Percentiles rank a stretch among this genome's conserved stretches.
Evolutionary conservation across 1,140 invertebrate species (phyloP).

Genomic region (Amyelois transitella): DNA sequence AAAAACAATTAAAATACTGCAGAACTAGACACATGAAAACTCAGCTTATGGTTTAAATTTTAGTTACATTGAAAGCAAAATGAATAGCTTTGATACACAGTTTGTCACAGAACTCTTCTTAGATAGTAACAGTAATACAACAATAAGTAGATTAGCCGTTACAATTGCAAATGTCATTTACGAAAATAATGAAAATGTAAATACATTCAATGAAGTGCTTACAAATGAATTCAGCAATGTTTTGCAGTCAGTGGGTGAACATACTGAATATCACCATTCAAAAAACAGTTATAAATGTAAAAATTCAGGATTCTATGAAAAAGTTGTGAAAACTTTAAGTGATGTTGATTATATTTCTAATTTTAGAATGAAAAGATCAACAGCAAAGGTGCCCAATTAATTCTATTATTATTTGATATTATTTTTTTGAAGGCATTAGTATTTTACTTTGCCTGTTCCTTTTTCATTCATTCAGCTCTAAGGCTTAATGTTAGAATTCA

Average conservation of each 20-base stretch:
- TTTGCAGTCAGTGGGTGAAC: neutral
- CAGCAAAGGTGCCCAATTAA: constrained; percentile 41
- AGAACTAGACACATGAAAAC: too few relatives aligned
- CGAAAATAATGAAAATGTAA: constrained; percentile 52
- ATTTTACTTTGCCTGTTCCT: neutral
- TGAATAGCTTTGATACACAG: constrained; percentile 43
- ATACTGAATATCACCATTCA: neutral
- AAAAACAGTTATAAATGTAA: neutral
- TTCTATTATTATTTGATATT: neutral
- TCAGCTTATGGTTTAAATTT: too few relatives aligned
- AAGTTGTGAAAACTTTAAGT: constrained; percentile 33
- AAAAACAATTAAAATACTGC: too few relatives aligned
- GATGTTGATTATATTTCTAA: constrained; percentile 44
- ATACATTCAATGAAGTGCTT: constrained; percentile 28
- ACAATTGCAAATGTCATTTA: constrained; percentile 51
- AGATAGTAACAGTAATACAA: constrained; percentile 49
- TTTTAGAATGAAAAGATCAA: constrained; percentile 53
- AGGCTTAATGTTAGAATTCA: too few relatives aligned
- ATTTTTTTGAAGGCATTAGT: neutral
- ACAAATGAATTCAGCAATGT: constrained; percentile 31
- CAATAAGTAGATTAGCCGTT: constrained; percentile 46
- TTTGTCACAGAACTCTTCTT: constrained; percentile 58
- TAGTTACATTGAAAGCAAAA: too few relatives aligned
- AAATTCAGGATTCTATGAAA: constrained; percentile 36
- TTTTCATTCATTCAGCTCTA: neutral